Base-by-base conservation (phyloP, 35 echinoderm and acorn worm species). In the Diadema setosum region DNA sequence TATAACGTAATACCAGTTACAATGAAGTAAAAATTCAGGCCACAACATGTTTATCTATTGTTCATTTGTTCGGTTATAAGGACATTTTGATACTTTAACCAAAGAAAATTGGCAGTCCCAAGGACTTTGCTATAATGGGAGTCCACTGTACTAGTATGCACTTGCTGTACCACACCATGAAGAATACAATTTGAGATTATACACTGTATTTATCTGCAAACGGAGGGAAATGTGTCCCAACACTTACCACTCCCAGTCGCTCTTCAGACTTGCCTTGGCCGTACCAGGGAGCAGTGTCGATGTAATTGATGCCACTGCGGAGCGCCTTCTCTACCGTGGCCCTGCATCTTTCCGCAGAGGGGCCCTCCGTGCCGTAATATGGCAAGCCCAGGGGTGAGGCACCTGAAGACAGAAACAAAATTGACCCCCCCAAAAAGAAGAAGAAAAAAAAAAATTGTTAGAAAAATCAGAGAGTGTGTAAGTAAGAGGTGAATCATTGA, bases 241-340 rank as follows among this genome's bases (percentile, higher is more conserved):
- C 21, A 21, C n/a, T 46, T 84, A 96, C 94, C 90, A 92, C 89
- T 83, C 94, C 94, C 31, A 96, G 25, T 41, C 85, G 56, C 60
- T 70, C 81, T 37, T 96, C 94, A 46, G 94, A 96, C 31, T 85
- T 92, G 61, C 85, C 82, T 59, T 94, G n/a, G 17, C 93, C 93
- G 81, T 96, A 96, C 86, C 90, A 96, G 5, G 94, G 94, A 35
- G 94, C 89, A 23, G 94, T 96, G 73, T 96, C 94, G 42, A 96
- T 96, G 70, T 89, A 92, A 50, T 96, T 96, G 24, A 96, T 96
- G 63, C 94, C 94, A 29, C 86, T 92, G 31, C 88, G 45, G 24
- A 96, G 40, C 5, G 94, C 94, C 33, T 57, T 55, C 26, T 59
- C 45, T 2, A 96, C 64, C 64, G 26, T 32, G 20, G 70, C 70